A percentile compares a stretch with the other conserved stretches of the same genome.
Conservation (phyloP, 2,888 invertebrate genomes). For the Lycaena phlaeas region DNA sequence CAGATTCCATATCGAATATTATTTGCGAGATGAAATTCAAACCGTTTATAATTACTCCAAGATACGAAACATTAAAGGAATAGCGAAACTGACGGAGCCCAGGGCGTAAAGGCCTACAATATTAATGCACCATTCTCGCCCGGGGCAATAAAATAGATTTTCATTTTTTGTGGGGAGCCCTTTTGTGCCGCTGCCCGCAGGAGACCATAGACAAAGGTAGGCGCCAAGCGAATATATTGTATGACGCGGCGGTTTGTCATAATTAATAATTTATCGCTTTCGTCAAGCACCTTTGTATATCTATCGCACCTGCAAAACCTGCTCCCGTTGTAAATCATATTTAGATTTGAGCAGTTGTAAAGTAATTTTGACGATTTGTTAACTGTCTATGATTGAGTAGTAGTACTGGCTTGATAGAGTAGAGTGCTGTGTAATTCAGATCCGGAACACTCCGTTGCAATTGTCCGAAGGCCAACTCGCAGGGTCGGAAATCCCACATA, state of each 20-base stretch:
- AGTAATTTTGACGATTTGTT: no score
- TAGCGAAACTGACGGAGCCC: constrained; percentile 46
- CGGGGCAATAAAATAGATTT: constrained; percentile 71
- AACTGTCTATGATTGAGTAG: no score
- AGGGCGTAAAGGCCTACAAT: constrained; percentile 64
- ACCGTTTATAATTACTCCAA: no score
- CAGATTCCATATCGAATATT: no score
- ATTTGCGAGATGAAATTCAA: no score
- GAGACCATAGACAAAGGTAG: constrained; percentile 67
- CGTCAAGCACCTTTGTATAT: constrained; percentile 47
- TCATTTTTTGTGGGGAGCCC: constrained; percentile 67
- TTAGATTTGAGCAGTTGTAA: no score
- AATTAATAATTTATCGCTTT: constrained; percentile 70
- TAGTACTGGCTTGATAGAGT: no score
- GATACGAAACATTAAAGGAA: constrained; percentile 13
- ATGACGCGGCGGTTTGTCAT: constrained; percentile 56
- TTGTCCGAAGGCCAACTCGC: no score
- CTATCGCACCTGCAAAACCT: constrained; percentile 54
- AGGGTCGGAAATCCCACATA: no score
- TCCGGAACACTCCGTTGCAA: no score
- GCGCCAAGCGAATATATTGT: constrained; percentile 50
- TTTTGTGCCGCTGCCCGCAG: constrained; percentile 56
- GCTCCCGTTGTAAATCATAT: constrained; percentile 67
- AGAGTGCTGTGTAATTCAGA: no score
- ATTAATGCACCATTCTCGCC: constrained; percentile 69